Evolutionary conservation across 2,113 vertebrate genomes (phyloP).

Genomic region (Gnathonemus echidnorhynchus): DNA sequence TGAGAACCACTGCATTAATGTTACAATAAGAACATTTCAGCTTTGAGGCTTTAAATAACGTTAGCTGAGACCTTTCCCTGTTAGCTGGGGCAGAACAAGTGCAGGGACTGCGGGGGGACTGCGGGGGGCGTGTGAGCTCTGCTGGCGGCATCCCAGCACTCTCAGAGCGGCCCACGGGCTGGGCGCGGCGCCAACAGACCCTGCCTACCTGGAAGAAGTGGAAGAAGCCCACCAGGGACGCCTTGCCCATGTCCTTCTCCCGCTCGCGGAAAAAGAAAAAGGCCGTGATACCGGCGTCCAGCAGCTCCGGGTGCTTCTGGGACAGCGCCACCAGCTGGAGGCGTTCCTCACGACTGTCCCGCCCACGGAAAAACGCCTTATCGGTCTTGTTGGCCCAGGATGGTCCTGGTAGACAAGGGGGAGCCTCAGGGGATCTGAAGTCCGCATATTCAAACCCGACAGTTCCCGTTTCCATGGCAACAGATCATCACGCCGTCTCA

Average conservation of each 20-base stretch:
- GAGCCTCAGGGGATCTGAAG: background rate
- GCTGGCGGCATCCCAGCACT: background rate
- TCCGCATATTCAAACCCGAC: background rate
- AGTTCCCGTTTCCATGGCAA: background rate
- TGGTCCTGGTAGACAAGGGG: conserved; percentile 56
- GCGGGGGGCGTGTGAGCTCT: background rate
- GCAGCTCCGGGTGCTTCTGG: conserved; percentile 70
- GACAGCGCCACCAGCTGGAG: conserved; percentile 74
- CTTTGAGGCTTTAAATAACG: no score
- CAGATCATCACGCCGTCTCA: background rate
- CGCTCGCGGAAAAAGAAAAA: conserved; percentile 91
- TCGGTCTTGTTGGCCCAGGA: conserved; percentile 77
- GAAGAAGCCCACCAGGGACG: conserved; percentile 81
- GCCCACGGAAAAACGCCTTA: conserved; percentile 79
- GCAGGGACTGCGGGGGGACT: background rate
- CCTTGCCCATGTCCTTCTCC: conserved; percentile 77
- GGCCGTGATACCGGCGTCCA: conserved; percentile 86
- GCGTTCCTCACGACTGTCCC: conserved; percentile 85
- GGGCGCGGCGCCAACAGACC: background rate
- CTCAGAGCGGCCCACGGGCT: background rate
- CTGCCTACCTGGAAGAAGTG: conserved; percentile 85
- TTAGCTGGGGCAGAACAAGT: background rate
- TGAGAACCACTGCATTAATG: no score
- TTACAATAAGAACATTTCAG: no score
- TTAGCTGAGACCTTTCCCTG: background rate